Conservation (phyloP, 2,797 vertebrate genomes). For the Gephyroberyx darwinii region DNA sequence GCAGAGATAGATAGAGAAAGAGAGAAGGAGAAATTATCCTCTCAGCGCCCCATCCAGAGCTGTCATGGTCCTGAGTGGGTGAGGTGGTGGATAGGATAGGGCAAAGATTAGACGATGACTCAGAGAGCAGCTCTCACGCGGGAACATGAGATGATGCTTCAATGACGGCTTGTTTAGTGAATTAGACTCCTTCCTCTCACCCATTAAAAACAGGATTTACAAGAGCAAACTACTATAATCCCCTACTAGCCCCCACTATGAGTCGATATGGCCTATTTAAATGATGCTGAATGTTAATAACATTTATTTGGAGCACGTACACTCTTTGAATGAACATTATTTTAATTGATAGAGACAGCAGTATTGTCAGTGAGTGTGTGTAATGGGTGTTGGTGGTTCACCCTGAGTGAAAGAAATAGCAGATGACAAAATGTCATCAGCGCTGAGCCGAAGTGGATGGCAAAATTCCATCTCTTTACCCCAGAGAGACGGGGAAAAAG, state of each 20-base stretch:
- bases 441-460: slow-evolving; percentile 35
- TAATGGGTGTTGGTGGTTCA: slow-evolving; percentile 42
- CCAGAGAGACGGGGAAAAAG: slow-evolving; percentile 47
- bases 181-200: slow-evolving; percentile 32
- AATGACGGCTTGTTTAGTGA: slow-evolving; percentile 48
- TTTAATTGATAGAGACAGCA: slow-evolving; percentile 50
- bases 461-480: slow-evolving; percentile 50
- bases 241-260: slow-evolving; percentile 12
- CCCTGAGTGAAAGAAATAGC: slow-evolving; percentile 40
- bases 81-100: slow-evolving; percentile 51
- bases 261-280: slow-evolving; percentile 29
- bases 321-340: slow-evolving; percentile 33
- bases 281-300: slow-evolving; percentile 11
- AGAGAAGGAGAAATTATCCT: slow-evolving; percentile 55
- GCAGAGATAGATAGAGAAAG: slow-evolving; percentile 43
- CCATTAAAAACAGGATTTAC: slow-evolving; percentile 44
- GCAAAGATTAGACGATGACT: slow-evolving; percentile 62
- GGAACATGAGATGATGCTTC: slow-evolving; percentile 58
- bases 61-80: slow-evolving; percentile 68
- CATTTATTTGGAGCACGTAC: slow-evolving; percentile 32
- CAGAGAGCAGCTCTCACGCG: slow-evolving; percentile 52
- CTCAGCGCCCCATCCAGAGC: slow-evolving; percentile 57
- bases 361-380: slow-evolving; percentile 16
- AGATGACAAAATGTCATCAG: slow-evolving; percentile 64
- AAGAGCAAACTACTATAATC: slow-evolving; percentile 35